Percentiles rank a stretch among this genome's conserved stretches.
Evolutionary conservation across 2,797 vertebrate genomes (phyloP).

Genomic region (Eleutherodactylus coqui): DNA sequence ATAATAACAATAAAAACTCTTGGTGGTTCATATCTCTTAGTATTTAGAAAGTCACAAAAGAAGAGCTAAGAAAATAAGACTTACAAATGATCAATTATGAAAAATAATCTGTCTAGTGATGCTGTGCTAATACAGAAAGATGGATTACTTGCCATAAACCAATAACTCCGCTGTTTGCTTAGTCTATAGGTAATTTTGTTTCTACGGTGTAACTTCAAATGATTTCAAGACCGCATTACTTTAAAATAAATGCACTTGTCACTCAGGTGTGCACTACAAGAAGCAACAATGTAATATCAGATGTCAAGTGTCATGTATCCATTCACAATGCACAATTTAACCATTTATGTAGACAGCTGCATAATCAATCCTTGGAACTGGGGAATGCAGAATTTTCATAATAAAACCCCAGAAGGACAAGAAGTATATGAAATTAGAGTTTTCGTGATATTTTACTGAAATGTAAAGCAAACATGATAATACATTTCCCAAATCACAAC

Average conservation of each 20-base stretch:
- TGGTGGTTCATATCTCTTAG: slow-evolving; percentile 71
- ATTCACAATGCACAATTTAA: slow-evolving; percentile 62
- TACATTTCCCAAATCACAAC: too few species aligned
- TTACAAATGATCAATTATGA: slow-evolving; percentile 78
- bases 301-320: slow-evolving; percentile 62
- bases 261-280: slow-evolving; percentile 67
- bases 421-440: neutral
- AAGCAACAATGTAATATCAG: slow-evolving; percentile 66
- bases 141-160: slow-evolving; percentile 77
- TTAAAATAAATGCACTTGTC: slow-evolving; percentile 67
- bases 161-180: slow-evolving; percentile 75
- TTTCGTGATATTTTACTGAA: neutral
- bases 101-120: slow-evolving; percentile 75
- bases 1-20: slow-evolving; percentile 68
- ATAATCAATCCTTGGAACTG: neutral
- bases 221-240: slow-evolving; percentile 74
- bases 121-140: slow-evolving; percentile 75
- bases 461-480: neutral
- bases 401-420: neutral
- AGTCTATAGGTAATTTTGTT: slow-evolving; percentile 73
- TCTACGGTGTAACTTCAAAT: slow-evolving; percentile 69
- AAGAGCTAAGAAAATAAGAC: slow-evolving; percentile 76
- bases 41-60: slow-evolving; percentile 74
- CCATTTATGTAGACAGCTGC: neutral
- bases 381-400: neutral